A percentile compares a stretch with the other conserved stretches of the same genome.
phyloP scores from a whole-genome alignment of 2,797 vertebrate genomes.

The Eremophila alpestris region DNA sequence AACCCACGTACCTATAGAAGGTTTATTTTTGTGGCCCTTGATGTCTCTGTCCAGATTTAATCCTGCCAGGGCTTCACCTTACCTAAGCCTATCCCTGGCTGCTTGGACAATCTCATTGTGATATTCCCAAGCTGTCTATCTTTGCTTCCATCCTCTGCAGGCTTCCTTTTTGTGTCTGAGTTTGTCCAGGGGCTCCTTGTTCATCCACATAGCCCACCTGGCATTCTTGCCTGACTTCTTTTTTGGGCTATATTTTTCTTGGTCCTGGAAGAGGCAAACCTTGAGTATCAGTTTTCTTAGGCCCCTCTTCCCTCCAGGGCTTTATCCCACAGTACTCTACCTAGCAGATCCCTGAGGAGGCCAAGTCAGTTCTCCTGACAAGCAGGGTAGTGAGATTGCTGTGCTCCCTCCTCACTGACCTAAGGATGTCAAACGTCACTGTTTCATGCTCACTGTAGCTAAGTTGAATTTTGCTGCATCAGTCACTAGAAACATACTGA shows the following conservation, averaged over 20 bases:
- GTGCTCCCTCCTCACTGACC: not conserved
- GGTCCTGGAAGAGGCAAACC: not conserved
- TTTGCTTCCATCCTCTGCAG: not conserved
- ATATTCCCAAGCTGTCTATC: not conserved
- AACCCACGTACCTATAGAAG: not conserved
- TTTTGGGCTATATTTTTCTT: not conserved
- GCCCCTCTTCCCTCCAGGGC: not conserved
- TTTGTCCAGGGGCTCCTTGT: not conserved
- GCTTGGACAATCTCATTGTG: not conserved
- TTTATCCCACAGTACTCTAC: not conserved
- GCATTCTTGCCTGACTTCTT: not conserved
- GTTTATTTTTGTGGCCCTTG: not conserved
- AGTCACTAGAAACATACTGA: not conserved
- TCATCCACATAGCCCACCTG: fast-evolving
- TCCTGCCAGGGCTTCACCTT: not conserved
- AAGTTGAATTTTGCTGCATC: not conserved
- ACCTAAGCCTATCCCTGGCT: not conserved
- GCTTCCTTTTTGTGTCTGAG: not conserved
- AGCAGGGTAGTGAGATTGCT: not conserved
- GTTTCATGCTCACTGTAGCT: not conserved
- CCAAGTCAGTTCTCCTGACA: not conserved
- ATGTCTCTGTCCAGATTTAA: not conserved
- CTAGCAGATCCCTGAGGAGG: not conserved
- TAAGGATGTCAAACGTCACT: not conserved
- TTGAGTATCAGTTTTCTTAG: not conserved